phyloP scores from a whole-genome alignment of 2,888 invertebrate genomes.

The Eupithecia tripunctaria region DNA sequence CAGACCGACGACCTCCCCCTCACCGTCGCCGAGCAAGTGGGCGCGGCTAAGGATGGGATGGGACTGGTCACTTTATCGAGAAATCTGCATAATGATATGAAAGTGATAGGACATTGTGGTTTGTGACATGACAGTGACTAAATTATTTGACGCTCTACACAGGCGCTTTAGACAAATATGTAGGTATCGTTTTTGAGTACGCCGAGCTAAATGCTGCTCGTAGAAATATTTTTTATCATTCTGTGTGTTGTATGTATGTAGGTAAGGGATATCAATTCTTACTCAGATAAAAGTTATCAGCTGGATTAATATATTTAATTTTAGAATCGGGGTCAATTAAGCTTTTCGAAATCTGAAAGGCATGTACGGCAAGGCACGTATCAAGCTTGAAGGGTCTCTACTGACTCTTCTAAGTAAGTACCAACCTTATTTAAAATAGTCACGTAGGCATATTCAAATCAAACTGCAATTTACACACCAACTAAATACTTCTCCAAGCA shows the following conservation, averaged over 20 bases:
- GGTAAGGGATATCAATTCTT: neutral
- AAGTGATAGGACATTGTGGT: neutral
- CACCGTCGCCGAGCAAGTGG: slow-evolving; percentile 37
- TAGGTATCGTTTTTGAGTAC: neutral
- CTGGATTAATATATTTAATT: neutral
- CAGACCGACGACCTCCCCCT: slow-evolving; percentile 31
- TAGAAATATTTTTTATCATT: neutral
- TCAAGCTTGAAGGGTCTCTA: neutral
- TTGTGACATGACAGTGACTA: neutral
- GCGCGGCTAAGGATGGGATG: slow-evolving; percentile 46
- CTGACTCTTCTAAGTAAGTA: neutral
- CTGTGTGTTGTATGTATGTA: neutral
- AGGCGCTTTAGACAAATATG: neutral
- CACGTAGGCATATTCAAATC: slow-evolving; percentile 19
- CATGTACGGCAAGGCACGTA: neutral
- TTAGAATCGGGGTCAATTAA: neutral
- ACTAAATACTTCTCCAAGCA: slow-evolving; percentile 15
- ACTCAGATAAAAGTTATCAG: neutral
- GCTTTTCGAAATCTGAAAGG: neutral
- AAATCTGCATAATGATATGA: slow-evolving; percentile 8
- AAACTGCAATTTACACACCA: slow-evolving; percentile 10
- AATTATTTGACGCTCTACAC: neutral
- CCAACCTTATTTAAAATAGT: slow-evolving; percentile 9
- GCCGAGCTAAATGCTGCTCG: neutral
- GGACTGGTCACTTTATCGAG: slow-evolving; percentile 23